Conservation (phyloP, 2,888 invertebrate genomes). For the Tipula vernalis region DNA sequence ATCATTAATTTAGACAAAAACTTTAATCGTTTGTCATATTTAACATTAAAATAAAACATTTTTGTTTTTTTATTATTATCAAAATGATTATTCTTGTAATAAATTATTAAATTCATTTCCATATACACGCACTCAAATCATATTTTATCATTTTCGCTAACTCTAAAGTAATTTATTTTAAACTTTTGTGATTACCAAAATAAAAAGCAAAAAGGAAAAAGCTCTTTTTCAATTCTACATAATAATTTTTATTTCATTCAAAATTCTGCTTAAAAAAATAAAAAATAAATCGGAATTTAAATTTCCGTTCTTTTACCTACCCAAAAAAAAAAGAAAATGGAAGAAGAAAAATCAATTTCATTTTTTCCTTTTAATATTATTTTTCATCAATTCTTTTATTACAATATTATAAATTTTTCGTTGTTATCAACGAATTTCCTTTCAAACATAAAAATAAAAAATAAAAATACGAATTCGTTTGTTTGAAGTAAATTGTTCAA, state of each 20-base stretch:
- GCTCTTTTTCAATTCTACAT: not conserved
- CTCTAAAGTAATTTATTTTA: not conserved
- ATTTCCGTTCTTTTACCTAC: conserved; percentile 4
- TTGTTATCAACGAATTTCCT: conserved; percentile 9
- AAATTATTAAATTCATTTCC: not conserved
- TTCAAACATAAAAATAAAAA: not conserved
- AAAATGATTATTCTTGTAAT: not conserved
- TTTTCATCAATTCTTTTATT: conserved; percentile 8
- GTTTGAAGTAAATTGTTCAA: conserved; percentile 9
- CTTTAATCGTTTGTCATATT: not conserved
- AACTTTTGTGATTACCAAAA: not conserved
- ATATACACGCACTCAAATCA: conserved; percentile 1
- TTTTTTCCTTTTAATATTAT: not conserved
- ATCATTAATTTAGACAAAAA: conserved; percentile 4
- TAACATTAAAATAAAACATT: not conserved
- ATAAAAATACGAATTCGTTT: not conserved
- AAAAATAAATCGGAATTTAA: conserved; percentile 7
- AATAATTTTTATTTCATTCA: not conserved
- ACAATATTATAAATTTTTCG: not conserved
- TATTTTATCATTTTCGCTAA: not conserved
- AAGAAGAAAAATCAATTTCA: not conserved
- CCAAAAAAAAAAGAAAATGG: not conserved
- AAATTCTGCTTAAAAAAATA: not conserved
- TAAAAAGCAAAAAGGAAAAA: not conserved
- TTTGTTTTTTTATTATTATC: not conserved